Base-by-base conservation (phyloP, 2,888 invertebrate genomes). In the Oxystoma pomonae region DNA sequence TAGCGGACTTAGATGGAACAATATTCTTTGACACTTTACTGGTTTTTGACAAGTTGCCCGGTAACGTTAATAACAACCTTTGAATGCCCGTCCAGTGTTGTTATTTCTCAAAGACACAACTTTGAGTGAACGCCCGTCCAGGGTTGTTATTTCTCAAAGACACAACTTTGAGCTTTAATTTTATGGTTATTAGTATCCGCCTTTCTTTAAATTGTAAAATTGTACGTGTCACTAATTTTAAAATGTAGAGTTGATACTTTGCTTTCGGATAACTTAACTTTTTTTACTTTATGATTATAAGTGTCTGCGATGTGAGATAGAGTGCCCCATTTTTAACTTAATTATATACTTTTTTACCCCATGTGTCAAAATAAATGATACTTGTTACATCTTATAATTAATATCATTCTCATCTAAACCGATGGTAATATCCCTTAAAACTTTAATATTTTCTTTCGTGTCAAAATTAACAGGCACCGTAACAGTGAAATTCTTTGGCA, bases 81-180 rank as follows among this genome's bases (percentile, higher is more conserved):
- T 70, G 66, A 1, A 77, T 60, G 55, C 69, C 71, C 20, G 64
- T 68, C 16, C 66, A 7, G 35, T 35, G 61, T 70, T 67, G 69
- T 83, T 82, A 65, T 83, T 81, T 20, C 82, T 80, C 60, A 87
- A 72, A 69, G 88, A 83, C 1, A 90, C 78, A 0, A 86, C 80
- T 81, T 90, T 91, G 35, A 94, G 77, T 96, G 94, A 77, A 94
- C 94, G 79, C 97, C 97, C 0, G 96, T 96, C 77, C 97, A 96
- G 0, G 94, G 91, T 60, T 96, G 83, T 75, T 91, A 91, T 0
- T 96, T 80, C 67, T 83, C 82, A 66, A 16, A 88, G 77, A 60
- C 89, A 88, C 1, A 96, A 74, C 0, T n/a, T n/a, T n/a, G n/a
- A n/a, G n/a, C n/a, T n/a, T n/a, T n/a, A n/a, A n/a, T n/a, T n/a